These are phyloP conservation scores for Euphydryas editha DNA, from an alignment of 2,888 invertebrate species.

Conservation along the genomic window DNA sequence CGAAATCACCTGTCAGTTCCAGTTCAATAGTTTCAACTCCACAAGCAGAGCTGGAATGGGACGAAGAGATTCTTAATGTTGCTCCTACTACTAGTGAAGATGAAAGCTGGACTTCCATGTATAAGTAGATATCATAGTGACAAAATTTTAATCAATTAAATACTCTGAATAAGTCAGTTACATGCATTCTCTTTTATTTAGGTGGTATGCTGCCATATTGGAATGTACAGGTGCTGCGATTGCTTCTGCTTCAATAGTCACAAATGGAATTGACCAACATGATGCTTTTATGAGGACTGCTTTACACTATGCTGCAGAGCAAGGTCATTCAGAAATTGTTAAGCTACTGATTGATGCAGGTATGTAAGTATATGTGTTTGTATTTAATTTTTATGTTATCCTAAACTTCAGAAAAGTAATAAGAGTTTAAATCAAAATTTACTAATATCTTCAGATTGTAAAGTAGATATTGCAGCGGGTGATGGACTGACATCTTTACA, in stretches of 20 bases:
- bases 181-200: slow-evolving; percentile 60
- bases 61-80: slow-evolving; percentile 86
- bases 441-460: slow-evolving; percentile 72
- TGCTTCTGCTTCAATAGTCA: slow-evolving; percentile 71
- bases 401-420: too few relatives aligned
- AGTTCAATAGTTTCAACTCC: slow-evolving; percentile 61
- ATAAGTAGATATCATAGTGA: slow-evolving; percentile 60
- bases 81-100: slow-evolving; percentile 79
- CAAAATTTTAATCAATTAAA: background rate
- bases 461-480: slow-evolving; percentile 85
- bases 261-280: slow-evolving; percentile 84
- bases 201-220: slow-evolving; percentile 90
- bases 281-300: slow-evolving; percentile 87
- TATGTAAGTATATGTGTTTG: slow-evolving; percentile 49
- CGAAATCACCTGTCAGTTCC: slow-evolving; percentile 59
- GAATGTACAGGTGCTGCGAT: slow-evolving; percentile 85
- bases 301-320: slow-evolving; percentile 89
- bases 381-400: background rate
- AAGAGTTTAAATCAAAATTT: background rate
- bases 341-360: slow-evolving; percentile 85
- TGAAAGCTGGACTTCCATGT: slow-evolving; percentile 80
- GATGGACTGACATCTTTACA: slow-evolving; percentile 88
- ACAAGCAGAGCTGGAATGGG: slow-evolving; percentile 87
- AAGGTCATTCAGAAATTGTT: slow-evolving; percentile 85
- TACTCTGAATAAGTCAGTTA: background rate